phyloP scores from a whole-genome alignment of 2,113 vertebrate genomes.

The Cygnus buccinator region DNA sequence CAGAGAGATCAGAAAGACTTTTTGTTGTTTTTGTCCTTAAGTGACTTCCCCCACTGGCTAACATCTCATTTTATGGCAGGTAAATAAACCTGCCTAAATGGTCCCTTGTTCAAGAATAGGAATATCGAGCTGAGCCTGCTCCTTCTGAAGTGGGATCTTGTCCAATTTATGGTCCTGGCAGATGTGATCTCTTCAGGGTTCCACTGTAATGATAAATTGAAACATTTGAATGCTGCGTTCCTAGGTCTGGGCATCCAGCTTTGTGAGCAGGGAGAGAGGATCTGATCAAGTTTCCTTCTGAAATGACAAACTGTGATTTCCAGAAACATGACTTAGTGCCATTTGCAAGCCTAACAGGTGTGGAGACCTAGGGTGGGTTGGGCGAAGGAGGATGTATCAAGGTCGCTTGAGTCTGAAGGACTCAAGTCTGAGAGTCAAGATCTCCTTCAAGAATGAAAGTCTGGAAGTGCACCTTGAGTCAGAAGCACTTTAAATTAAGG shows the following conservation, averaged over 20 bases:
- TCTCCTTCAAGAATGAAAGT: not conserved
- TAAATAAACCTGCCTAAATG: slow-evolving; percentile 67
- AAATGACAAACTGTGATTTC: slow-evolving; percentile 55
- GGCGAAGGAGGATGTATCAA: not conserved
- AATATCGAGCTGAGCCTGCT: slow-evolving; percentile 46
- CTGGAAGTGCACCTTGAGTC: slow-evolving; percentile 16
- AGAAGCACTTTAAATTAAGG: slow-evolving; percentile 54
- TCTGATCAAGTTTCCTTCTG: slow-evolving; percentile 43
- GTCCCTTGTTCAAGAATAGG: slow-evolving; percentile 63
- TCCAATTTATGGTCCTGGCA: slow-evolving; percentile 66
- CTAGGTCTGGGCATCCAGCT: slow-evolving; percentile 21
- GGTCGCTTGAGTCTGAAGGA: slow-evolving; percentile 21
- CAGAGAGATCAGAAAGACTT: slow-evolving; percentile 45
- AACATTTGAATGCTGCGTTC: slow-evolving; percentile 61
- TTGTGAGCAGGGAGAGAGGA: not conserved
- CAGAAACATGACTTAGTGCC: slow-evolving; percentile 14
- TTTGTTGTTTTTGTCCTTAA: slow-evolving; percentile 55
- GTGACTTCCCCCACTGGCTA: slow-evolving; percentile 60
- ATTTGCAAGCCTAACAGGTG: slow-evolving; percentile 1
- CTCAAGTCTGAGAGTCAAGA: not conserved
- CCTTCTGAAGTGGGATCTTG: slow-evolving; percentile 61
- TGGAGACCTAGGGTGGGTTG: not conserved
- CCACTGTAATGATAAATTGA: slow-evolving; percentile 74
- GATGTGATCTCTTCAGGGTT: slow-evolving; percentile 76
- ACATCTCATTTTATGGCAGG: slow-evolving; percentile 67